A percentile compares a stretch with the other conserved stretches of the same genome.
Evolutionary conservation across 2,888 invertebrate species (phyloP).

Genomic region (Hedya salicella): DNA sequence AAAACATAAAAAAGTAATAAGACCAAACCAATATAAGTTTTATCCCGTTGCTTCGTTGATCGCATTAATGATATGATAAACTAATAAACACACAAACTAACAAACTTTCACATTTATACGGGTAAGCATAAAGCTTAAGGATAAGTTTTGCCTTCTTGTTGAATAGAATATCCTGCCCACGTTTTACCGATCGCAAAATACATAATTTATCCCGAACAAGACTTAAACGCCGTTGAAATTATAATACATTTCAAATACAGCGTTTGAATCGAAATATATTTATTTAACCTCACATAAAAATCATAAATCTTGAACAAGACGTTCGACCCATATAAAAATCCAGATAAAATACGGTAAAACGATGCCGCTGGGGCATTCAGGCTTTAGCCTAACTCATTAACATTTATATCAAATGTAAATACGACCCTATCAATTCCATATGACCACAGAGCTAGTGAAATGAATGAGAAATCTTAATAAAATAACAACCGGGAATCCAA

Average conservation of each 20-base stretch:
- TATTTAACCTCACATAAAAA: constrained; percentile 33
- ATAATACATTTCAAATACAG: constrained; percentile 18
- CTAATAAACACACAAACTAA: too few species aligned
- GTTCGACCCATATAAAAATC: constrained; percentile 57
- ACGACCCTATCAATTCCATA: constrained; percentile 57
- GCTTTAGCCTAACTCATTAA: constrained; percentile 60
- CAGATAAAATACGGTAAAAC: constrained; percentile 58
- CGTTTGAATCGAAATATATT: constrained; percentile 23
- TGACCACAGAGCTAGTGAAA: constrained; percentile 50
- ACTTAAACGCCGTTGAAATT: constrained; percentile 8
- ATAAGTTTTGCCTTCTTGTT: not conserved
- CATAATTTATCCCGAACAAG: constrained; percentile 18
- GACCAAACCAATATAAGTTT: too few species aligned
- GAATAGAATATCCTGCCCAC: constrained; percentile 9
- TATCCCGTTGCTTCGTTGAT: too few species aligned
- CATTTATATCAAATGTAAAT: constrained; percentile 72
- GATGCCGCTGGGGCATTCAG: constrained; percentile 58
- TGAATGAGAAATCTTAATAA: constrained; percentile 50
- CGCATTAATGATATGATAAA: too few species aligned
- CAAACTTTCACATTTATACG: too few species aligned
- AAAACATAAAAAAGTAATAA: too few species aligned
- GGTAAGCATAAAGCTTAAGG: not conserved
- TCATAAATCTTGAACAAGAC: constrained; percentile 34
- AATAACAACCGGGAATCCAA: constrained; percentile 46
- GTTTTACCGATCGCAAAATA: not conserved